Base-by-base conservation (phyloP, 2,113 vertebrate genomes). In the Aphelocoma coerulescens region DNA sequence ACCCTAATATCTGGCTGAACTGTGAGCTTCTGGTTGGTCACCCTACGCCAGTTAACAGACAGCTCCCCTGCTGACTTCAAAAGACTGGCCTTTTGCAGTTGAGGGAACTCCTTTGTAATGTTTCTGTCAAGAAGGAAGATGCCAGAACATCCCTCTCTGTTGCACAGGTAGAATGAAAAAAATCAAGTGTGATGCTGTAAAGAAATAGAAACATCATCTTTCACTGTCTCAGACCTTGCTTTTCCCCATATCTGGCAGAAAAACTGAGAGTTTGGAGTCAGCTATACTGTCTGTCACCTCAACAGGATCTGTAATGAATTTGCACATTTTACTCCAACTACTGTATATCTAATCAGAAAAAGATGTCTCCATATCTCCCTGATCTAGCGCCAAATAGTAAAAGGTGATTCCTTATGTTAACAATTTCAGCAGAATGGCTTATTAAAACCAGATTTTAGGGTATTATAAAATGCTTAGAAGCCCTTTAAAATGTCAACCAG, bases 401-500 rank as follows among this genome's bases (percentile, higher is more conserved):
- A 98, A 98, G 98, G 98, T 98, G 98, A 98, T 98, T 98, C 98
- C 98, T 98, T 98, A 98, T 98, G 98, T 98, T 98, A 98, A 98
- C 98, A 98, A 98, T 98, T 98, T 98, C 98, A 98, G 98, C 96
- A 97, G 97, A 98, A 97, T 97, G 98, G 96, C 98, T 99, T 99
- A 99, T 99, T 99, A 99, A 99, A 99, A 99, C 98, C 99, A 99
- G 99, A 99, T 99, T 99, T 99, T 98, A 98, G 98, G 97, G 98
- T 98, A 98, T 99, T 99, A 99, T 99, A 99, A 99, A 99, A 99
- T 98, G 99, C 99, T 99, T 99, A 99, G 99, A 99, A 99, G 99
- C 99, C 99, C 99, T 99, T 99, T 99, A 99, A 99, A 99, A 99
- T 99, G 99, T 99, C 99, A 99, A 98, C 98, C 97, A 98, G 97